phyloP scores from a whole-genome alignment of 2,888 invertebrate species.

The Tethea ocularis region DNA sequence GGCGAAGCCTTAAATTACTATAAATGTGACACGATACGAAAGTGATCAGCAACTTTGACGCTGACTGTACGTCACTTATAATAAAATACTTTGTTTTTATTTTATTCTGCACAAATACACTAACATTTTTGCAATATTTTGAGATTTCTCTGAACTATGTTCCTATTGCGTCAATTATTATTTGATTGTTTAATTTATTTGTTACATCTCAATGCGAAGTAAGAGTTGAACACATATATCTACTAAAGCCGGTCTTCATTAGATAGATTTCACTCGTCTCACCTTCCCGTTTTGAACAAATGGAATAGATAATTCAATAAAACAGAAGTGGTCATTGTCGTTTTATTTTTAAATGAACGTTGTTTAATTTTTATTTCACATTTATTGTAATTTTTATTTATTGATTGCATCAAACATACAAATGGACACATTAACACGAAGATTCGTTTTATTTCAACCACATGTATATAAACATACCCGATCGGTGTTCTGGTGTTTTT shows the following conservation, averaged over 20 bases:
- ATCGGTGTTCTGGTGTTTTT: constrained; percentile 58
- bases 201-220: constrained; percentile 12
- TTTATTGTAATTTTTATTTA: constrained; percentile 4
- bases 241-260: neutral
- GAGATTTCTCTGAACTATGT: constrained; percentile 23
- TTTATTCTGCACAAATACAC: constrained; percentile 12
- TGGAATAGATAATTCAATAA: neutral
- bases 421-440: constrained; percentile 8
- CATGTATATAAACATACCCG: constrained; percentile 26
- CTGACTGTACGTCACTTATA: too few species aligned
- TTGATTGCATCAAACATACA: constrained; percentile 1
- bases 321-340: neutral
- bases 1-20: too few species aligned
- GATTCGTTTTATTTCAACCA: constrained; percentile 23
- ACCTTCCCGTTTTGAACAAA: neutral
- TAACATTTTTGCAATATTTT: constrained; percentile 19
- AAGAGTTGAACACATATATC: neutral
- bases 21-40: too few species aligned
- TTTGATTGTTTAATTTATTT: constrained; percentile 15
- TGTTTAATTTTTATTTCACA: constrained; percentile 1
- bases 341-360: neutral
- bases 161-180: constrained; percentile 20
- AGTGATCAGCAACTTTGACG: too few species aligned
- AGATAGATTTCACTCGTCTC: neutral
- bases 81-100: constrained; percentile 8